These are phyloP conservation scores for Periplaneta americana DNA, from an alignment of 1,140 invertebrate species.

Conservation along the genomic window DNA sequence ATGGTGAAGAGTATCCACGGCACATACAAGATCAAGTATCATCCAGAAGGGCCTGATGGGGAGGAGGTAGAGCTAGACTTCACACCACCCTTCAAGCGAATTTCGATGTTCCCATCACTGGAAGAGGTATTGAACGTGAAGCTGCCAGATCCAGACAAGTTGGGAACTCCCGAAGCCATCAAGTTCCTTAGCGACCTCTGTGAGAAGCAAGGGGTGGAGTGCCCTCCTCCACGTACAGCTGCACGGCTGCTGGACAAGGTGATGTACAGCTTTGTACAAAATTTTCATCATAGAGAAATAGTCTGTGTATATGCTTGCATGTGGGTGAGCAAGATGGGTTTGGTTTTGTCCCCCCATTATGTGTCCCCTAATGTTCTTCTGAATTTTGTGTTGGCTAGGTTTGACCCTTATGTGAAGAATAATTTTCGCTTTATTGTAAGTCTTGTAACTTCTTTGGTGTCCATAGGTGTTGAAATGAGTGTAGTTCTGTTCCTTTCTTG, in stretches of 20 bases:
- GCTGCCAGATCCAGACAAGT: constrained; percentile 68
- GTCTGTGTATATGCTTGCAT: too few species aligned
- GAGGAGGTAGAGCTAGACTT: constrained; percentile 86
- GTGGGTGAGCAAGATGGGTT: too few species aligned
- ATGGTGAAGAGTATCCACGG: constrained; percentile 66
- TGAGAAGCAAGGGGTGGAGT: constrained; percentile 84
- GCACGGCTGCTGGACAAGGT: constrained; percentile 93
- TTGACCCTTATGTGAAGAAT: too few species aligned
- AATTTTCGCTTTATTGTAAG: too few species aligned
- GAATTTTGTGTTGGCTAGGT: too few species aligned
- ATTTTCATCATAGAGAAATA: too few species aligned
- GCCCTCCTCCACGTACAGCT: constrained; percentile 84
- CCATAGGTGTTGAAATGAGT: too few species aligned
- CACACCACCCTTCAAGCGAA: constrained; percentile 90
- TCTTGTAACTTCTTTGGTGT: too few species aligned
- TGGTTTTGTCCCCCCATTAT: too few species aligned
- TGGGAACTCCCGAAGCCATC: constrained; percentile 59
- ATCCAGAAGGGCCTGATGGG: constrained; percentile 84
- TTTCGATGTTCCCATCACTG: constrained; percentile 87
- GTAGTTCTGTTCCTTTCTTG: too few species aligned
- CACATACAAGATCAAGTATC: constrained; percentile 71
- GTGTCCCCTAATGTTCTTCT: too few species aligned
- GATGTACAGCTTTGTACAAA: too few species aligned
- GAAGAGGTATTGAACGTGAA: constrained; percentile 79
- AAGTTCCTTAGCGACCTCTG: constrained; percentile 80